Percentiles rank a stretch among this genome's conserved stretches.
These are phyloP conservation scores for Etheostoma cragini DNA, from an alignment of 2,113 vertebrate species.

Conservation along the genomic window DNA sequence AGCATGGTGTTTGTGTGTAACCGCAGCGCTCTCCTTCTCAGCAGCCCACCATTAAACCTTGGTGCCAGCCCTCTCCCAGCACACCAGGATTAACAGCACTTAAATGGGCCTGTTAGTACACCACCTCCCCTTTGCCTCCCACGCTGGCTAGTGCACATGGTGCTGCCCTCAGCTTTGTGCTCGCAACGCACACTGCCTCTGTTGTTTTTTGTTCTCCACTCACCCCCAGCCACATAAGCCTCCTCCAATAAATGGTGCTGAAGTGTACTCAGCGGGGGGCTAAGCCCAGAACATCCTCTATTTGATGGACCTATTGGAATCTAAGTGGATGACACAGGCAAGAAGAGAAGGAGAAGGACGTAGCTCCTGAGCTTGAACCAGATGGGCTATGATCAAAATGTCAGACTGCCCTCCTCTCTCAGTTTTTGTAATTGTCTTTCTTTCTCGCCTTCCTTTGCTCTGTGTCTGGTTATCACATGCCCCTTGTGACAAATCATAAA, in stretches of 20 bases:
- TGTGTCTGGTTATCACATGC: constrained; percentile 42
- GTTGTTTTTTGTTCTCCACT: constrained; percentile 66
- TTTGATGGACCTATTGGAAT: constrained; percentile 71
- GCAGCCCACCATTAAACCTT: constrained; percentile 73
- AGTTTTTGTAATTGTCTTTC: constrained; percentile 19
- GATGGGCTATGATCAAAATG: constrained; percentile 50
- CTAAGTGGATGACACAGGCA: constrained; percentile 54
- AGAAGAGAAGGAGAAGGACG: constrained; percentile 5
- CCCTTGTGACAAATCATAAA: constrained; percentile 51
- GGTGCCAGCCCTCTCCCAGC: constrained; percentile 73
- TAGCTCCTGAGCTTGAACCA: constrained; percentile 48
- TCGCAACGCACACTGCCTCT: constrained; percentile 59
- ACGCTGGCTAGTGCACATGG: constrained; percentile 58
- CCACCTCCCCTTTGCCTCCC: constrained; percentile 69
- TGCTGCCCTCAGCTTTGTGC: constrained; percentile 67
- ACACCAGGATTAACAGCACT: constrained; percentile 82
- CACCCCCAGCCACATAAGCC: constrained; percentile 61
- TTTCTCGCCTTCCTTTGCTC: constrained; percentile 23
- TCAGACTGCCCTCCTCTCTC: constrained; percentile 23
- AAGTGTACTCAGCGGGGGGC: constrained; percentile 67
- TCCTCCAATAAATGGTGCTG: constrained; percentile 72
- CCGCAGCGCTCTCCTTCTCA: constrained; percentile 64
- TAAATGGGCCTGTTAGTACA: constrained; percentile 77
- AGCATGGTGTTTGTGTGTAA: constrained; percentile 48
- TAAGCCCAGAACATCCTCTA: constrained; percentile 75